Conservation (phyloP, 2,888 invertebrate genomes). For the Lacanobia oleracea region DNA sequence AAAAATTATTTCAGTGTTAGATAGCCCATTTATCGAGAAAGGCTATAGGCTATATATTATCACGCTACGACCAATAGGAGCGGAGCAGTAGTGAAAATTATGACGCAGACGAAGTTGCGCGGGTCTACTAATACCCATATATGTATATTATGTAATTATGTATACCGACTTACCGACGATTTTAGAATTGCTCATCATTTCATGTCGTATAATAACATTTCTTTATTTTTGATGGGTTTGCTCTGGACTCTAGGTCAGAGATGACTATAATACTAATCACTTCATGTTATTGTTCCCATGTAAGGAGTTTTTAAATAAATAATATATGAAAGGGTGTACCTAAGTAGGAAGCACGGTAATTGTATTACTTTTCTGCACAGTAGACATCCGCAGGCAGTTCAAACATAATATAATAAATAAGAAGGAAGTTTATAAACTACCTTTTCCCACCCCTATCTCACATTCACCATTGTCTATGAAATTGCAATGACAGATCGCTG, state of each 20-base stretch:
- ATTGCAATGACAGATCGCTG: slow-evolving; percentile 41
- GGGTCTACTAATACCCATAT: background rate
- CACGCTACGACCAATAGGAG: no score
- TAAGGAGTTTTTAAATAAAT: background rate
- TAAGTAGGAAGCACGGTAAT: background rate
- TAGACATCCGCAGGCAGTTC: no score
- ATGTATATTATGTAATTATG: no score
- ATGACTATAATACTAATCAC: no score
- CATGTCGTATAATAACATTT: background rate
- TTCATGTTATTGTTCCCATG: background rate
- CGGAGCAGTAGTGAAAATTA: no score
- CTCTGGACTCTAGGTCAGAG: no score
- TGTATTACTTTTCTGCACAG: background rate
- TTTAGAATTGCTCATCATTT: slow-evolving; percentile 8
- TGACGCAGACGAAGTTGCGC: no score
- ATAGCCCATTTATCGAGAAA: no score
- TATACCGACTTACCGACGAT: background rate
- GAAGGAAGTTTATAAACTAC: slow-evolving; percentile 29
- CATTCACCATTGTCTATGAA: slow-evolving; percentile 48
- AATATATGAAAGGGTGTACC: background rate
- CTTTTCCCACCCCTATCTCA: slow-evolving; percentile 26
- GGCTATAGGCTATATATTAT: no score
- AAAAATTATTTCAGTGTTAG: no score
- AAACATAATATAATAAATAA: slow-evolving; percentile 1
- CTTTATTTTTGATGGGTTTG: no score